phyloP scores from a whole-genome alignment of 1,140 invertebrate genomes.

The Brachystomella parvula region DNA sequence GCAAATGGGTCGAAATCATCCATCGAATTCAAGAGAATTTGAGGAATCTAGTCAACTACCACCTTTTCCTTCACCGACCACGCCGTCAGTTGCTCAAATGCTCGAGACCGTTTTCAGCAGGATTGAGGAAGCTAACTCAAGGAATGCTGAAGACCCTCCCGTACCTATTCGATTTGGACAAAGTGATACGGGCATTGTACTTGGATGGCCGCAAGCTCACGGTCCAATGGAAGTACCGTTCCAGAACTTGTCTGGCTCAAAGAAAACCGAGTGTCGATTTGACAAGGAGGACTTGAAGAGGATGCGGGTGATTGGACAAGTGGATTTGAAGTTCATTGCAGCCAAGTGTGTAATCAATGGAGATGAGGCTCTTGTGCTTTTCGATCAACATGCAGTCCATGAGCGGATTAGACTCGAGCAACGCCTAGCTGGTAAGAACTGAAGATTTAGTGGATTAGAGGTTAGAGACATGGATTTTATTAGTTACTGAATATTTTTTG shows the following conservation, averaged over 20 bases:
- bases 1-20: not conserved
- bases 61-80: not conserved
- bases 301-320: constrained; percentile 53
- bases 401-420: constrained; percentile 60
- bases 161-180: not conserved
- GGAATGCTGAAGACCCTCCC: not conserved
- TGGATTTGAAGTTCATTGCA: constrained; percentile 62
- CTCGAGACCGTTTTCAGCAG: not conserved
- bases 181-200: no score
- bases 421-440: constrained; percentile 44
- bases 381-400: constrained; percentile 70
- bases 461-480: not conserved
- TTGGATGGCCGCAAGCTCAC: not conserved
- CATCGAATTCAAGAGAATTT: not conserved
- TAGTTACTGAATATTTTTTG: not conserved
- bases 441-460: not conserved
- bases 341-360: constrained; percentile 39
- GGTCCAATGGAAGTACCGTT: not conserved
- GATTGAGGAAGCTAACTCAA: not conserved
- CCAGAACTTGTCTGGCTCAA: not conserved
- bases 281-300: constrained; percentile 25
- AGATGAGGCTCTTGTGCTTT: constrained; percentile 49
- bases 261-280: constrained; percentile 15
- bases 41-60: not conserved
- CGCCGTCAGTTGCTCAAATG: not conserved